Evolutionary conservation across 2,797 vertebrate species (phyloP), one percentile per base, ranked within the genome.

Genomic region (Muscicapa striata): DNA sequence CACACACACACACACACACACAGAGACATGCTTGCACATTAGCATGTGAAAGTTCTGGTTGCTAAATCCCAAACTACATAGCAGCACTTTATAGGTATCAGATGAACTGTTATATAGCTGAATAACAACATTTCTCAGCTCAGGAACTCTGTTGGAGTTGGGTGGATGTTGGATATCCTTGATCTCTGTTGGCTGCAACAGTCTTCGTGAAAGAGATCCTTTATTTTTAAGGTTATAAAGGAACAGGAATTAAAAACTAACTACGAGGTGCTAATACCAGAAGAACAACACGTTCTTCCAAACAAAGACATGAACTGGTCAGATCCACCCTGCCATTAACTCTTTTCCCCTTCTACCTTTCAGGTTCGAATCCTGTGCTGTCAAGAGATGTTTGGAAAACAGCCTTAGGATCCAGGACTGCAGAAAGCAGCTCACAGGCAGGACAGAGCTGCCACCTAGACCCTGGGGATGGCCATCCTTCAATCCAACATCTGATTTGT

Each of bases 141-240:
- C 55, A 34, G 45, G 41, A 94, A 49, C 79, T 81, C 91, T 73
- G 82, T 2, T 92, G 92, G 84, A 94, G 69, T n/a, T 90, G 92
- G 87, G 83, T 82, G 89, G 85, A 54, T 91, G 30, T 41, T 88
- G 72, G 55, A 86, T 76, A 73, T 40, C 43, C 45, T 88, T 82
- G 41, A 76, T 72, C 51, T 76, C 59, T 82, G 59, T 57, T 96
- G 95, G 89, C 94, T 84, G 67, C 49, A 93, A 57, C 4, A 54
- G 23, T 24, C 15, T 45, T 48, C 30, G 1, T 73, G 89, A 85
- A 94, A 93, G n/a, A 86, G 59, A 82, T 70, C 66, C 15, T 88
- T 96, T 88, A 86, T 96, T 96, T 95, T 87, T 78, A 88, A 75
- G 46, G 72, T 73, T 90, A 58, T 45, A 62, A 82, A 85, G 29